These are phyloP conservation scores for Acipenser transmontanus DNA, from an alignment of 2,797 vertebrate genomes.

Conservation along the genomic window DNA sequence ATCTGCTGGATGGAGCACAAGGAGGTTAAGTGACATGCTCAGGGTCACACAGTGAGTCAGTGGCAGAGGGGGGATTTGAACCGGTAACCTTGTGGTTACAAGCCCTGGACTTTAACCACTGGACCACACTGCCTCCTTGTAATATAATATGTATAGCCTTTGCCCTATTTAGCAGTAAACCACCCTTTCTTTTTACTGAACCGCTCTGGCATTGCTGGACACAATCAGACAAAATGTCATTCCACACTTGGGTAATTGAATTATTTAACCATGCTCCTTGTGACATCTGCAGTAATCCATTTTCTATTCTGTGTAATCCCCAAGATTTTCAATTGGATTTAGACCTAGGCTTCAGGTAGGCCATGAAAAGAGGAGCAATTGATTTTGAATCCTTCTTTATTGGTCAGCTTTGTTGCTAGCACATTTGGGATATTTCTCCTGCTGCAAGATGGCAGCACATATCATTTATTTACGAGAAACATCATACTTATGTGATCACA, in stretches of 20 bases:
- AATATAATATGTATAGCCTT: slow-evolving; percentile 24
- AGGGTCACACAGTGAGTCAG: no score
- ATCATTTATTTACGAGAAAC: slow-evolving; percentile 7
- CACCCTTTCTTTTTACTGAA: slow-evolving; percentile 29
- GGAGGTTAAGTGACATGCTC: no score
- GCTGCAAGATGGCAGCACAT: no score
- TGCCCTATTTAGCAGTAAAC: slow-evolving; percentile 6
- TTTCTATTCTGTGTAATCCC: slow-evolving; percentile 35
- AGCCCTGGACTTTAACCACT: no score
- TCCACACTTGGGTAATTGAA: slow-evolving; percentile 46
- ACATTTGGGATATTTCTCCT: slow-evolving; percentile 4
- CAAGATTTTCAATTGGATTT: slow-evolving; percentile 49
- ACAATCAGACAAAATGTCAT: slow-evolving; percentile 46
- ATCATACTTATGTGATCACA: slow-evolving; percentile 39
- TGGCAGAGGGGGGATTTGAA: no score
- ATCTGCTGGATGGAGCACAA: no score
- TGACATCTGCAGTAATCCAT: slow-evolving; percentile 49
- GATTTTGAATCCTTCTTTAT: slow-evolving; percentile 24
- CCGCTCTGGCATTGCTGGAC: slow-evolving; percentile 36
- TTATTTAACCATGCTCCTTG: slow-evolving; percentile 42
- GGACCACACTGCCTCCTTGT: slow-evolving; percentile 7
- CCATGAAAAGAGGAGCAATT: slow-evolving; percentile 48
- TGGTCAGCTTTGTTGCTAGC: slow-evolving; percentile 28
- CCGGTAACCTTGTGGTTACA: no score
- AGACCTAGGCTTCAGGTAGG: slow-evolving; percentile 36